These are phyloP conservation scores for Meloe dianella DNA, from an alignment of 2,888 invertebrate genomes.

Conservation along the genomic window DNA sequence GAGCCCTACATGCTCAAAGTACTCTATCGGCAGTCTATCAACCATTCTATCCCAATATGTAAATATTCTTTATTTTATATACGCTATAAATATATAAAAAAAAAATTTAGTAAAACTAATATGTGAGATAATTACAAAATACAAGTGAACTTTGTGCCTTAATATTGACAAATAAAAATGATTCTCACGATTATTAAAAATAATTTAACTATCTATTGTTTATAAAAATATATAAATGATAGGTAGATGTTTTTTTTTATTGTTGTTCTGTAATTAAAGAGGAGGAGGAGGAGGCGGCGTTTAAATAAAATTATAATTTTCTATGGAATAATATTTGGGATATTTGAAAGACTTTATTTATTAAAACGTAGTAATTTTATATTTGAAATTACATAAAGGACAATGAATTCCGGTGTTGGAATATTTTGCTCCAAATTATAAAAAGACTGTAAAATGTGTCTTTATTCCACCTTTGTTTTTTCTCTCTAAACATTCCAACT, in stretches of 20 bases:
- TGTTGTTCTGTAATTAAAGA: slow-evolving; percentile 1
- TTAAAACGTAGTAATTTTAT: background rate
- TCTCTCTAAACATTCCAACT: slow-evolving; percentile 41
- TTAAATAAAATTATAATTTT: background rate
- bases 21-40: slow-evolving; percentile 52
- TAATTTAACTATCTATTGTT: slow-evolving; percentile 23
- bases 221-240: background rate
- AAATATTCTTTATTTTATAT: slow-evolving; percentile 27
- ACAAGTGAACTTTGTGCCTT: slow-evolving; percentile 22
- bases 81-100: too few relatives aligned
- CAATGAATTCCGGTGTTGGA: too few relatives aligned
- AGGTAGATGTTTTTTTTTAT: slow-evolving; percentile 10
- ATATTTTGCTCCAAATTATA: too few relatives aligned
- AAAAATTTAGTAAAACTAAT: too few relatives aligned
- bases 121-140: background rate
- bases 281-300: slow-evolving; percentile 9
- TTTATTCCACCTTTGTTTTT: background rate
- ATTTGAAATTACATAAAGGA: too few relatives aligned
- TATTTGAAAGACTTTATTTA: slow-evolving; percentile 20
- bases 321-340: slow-evolving; percentile 10
- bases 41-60: slow-evolving; percentile 57
- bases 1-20: slow-evolving; percentile 52
- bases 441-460: background rate
- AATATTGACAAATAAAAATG: slow-evolving; percentile 23
- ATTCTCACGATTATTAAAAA: background rate